These are phyloP conservation scores for Oopsacas minuta DNA, from an alignment of 37 sponge, comb jelly and placozoan species.

Conservation along the genomic window DNA sequence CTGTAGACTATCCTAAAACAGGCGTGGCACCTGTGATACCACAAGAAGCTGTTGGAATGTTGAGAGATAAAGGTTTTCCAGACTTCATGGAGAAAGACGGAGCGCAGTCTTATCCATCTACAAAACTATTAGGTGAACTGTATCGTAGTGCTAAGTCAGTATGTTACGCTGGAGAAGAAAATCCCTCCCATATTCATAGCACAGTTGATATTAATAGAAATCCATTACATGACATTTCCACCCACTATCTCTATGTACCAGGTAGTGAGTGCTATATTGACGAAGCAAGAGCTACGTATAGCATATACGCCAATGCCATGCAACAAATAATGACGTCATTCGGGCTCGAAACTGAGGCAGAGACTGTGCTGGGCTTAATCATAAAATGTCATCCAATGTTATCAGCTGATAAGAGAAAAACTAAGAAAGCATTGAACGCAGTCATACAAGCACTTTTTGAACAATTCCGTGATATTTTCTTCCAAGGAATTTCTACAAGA, in stretches of 20 bases:
- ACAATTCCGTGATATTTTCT: not conserved
- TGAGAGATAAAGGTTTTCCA: not conserved
- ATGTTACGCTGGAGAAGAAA: not conserved
- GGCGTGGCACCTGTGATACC: not conserved
- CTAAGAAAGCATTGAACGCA: not conserved
- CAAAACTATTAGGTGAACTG: not conserved
- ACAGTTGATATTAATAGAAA: not conserved
- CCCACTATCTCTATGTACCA: not conserved
- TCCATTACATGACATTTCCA: not conserved
- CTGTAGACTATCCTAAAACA: not conserved
- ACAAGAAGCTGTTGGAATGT: not conserved
- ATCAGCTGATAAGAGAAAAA: not conserved
- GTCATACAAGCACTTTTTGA: not conserved
- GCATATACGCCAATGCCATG: not conserved
- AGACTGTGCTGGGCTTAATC: not conserved
- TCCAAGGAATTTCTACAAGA: not conserved
- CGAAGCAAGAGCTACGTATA: not conserved
- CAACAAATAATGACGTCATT: constrained; percentile 18
- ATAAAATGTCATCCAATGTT: not conserved
- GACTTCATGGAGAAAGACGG: constrained; percentile 13
- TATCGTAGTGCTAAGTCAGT: not conserved
- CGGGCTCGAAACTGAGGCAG: not conserved
- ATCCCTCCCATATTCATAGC: not conserved
- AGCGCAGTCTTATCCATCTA: not conserved
- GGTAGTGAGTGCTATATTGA: not conserved